These are phyloP conservation scores for Phylloscopus trochilus DNA, from an alignment of 2,113 vertebrate genomes.

Conservation along the genomic window DNA sequence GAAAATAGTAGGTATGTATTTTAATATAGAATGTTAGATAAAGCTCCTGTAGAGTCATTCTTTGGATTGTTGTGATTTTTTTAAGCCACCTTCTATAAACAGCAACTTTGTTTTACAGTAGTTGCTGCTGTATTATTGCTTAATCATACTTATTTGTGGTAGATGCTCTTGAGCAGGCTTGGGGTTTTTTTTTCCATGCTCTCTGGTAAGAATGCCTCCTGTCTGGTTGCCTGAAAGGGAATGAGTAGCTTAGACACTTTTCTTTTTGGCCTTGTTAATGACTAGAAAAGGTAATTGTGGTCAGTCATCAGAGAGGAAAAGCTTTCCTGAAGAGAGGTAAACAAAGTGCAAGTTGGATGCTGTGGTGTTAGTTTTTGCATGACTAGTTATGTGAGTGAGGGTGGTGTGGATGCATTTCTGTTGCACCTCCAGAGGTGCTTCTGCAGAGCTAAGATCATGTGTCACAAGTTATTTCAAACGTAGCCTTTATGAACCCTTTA, in stretches of 20 bases:
- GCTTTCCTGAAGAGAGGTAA: neutral
- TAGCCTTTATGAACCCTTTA: neutral
- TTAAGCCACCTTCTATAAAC: neutral
- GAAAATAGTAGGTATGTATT: neutral
- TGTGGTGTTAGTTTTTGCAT: slow-evolving; percentile 1
- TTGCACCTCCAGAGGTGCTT: neutral
- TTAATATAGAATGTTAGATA: neutral
- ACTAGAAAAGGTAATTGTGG: neutral
- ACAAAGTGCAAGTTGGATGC: neutral
- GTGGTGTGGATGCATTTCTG: neutral
- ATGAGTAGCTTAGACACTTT: neutral
- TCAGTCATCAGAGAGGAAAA: neutral
- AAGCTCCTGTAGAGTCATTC: neutral
- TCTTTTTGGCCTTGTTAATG: neutral
- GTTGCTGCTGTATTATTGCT: neutral
- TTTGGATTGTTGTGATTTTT: neutral
- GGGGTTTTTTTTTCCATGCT: neutral
- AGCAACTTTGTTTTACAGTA: neutral
- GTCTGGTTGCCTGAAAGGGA: neutral
- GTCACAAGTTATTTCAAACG: neutral
- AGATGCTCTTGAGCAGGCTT: slow-evolving; percentile 1
- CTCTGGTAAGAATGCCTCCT: neutral
- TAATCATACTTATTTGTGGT: neutral
- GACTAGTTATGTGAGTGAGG: neutral
- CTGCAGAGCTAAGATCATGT: neutral